Evolutionary conservation across 1,140 invertebrate genomes (phyloP), one percentile per base, ranked within the genome.

Genomic region (Ceratosolen solmsi): DNA sequence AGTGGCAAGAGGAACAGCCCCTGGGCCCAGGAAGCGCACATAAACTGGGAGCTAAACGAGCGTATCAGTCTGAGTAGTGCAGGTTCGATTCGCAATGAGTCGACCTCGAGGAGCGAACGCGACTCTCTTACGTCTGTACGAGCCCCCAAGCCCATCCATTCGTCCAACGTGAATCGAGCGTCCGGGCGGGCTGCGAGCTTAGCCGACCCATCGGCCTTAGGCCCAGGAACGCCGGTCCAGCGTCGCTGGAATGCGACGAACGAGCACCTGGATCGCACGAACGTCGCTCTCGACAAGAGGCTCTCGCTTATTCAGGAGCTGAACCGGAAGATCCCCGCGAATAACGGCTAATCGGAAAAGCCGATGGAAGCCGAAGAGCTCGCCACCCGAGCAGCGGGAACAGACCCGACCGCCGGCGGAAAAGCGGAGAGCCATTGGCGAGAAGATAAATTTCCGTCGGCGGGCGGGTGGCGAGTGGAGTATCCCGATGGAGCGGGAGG

Each of bases 41-140:
- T 91, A 72, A 90, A 92, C 82, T 92, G 91, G 91, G 91, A 92
- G 41, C 71, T 91, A 70, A 92, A 91, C 85, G 91, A 92, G 82
- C 89, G 89, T 68, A 89, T 92, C 79, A 91, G 90, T 84, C 63
- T 92, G 68, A 91, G 89, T 83, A 92, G 90, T 63, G 76, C 76
- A 0, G 76, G 82, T 17, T 83, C 81, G n/a, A 54, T 46, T 41
- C n/a, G 56, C 63, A 70, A 78, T 33, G 56, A 63, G 30, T 13
- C n/a, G 3, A 33, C 13, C 3, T 25, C 76, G 25, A 51, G 8
- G 27, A 46, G 36, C n/a, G n/a, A n/a, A 49, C 9, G 58, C 25
- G 2, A 8, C 20, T 7, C 11, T 17, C 5, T 30, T 17, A 17
- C 41, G 41, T 54, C 51, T 1, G 56, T 7, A 11, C 27, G 46